Percentiles rank a stretch among this genome's conserved stretches.
Conservation (phyloP, 92 coral and sea anemone species). For the Porites lobata region DNA sequence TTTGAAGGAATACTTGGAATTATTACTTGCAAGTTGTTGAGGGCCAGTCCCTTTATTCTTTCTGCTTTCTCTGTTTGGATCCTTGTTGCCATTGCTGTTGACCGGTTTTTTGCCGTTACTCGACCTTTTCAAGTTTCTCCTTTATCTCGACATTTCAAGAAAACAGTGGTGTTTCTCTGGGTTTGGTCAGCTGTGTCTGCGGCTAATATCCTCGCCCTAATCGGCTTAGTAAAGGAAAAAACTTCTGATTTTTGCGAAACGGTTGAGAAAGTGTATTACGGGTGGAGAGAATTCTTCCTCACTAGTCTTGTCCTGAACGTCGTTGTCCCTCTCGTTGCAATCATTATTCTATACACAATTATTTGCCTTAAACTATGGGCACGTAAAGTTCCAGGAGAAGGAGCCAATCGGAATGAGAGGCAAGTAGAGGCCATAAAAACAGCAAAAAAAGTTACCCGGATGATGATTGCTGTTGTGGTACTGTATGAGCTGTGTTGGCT, state of each 20-base stretch:
- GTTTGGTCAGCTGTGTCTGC: not conserved
- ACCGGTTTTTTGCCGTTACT: slow-evolving; percentile 23
- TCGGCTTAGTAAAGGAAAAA: not conserved
- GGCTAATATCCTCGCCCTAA: not conserved
- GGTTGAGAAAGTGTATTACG: not conserved
- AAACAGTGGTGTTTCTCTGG: not conserved
- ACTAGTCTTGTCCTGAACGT: not conserved
- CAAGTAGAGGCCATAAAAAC: slow-evolving; percentile 28
- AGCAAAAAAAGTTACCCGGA: slow-evolving; percentile 19
- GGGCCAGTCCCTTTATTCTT: not conserved
- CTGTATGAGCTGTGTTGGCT: slow-evolving; percentile 17
- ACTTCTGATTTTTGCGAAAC: not conserved
- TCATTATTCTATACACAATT: not conserved
- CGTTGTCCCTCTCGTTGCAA: not conserved
- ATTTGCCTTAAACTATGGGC: slow-evolving; percentile 1
- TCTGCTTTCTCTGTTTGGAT: not conserved
- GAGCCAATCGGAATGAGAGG: slow-evolving; percentile 14
- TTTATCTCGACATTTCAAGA: slow-evolving; percentile 11
- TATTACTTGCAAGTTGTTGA: slow-evolving; percentile 14
- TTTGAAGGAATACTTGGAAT: not conserved
- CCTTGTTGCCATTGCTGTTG: slow-evolving; percentile 5
- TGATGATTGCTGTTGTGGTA: slow-evolving; percentile 14
- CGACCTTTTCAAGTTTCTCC: slow-evolving; percentile 3
- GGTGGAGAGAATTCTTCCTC: not conserved
- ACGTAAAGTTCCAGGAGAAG: slow-evolving; percentile 37